A percentile compares a stretch with the other conserved stretches of the same genome.
Evolutionary conservation across 2,797 vertebrate genomes (phyloP).

Genomic region (Meriones psammophilus): DNA sequence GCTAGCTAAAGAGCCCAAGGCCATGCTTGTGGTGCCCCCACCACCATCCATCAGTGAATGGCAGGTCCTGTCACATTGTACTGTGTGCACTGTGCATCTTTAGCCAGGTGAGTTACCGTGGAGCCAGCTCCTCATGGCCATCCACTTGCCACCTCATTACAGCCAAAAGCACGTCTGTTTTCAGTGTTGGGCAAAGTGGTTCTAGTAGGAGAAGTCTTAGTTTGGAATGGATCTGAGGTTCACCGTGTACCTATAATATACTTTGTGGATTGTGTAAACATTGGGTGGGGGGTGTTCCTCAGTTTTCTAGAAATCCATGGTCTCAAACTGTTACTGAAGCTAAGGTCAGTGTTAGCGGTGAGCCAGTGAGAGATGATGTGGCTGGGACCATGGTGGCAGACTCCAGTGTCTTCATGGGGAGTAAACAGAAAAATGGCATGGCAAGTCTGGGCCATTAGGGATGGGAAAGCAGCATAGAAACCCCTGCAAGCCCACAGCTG

Average conservation of each 20-base stretch:
- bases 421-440: not conserved
- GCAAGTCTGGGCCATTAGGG: not conserved
- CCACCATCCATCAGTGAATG: not conserved
- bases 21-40: not conserved
- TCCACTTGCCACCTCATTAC: not conserved
- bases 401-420: not conserved
- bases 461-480: not conserved
- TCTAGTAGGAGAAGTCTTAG: not conserved
- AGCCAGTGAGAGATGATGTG: not conserved
- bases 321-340: constrained; percentile 11
- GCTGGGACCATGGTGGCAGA: not conserved
- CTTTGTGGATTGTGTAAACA: not conserved
- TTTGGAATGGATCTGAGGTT: not conserved
- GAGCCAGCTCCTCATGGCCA: not conserved
- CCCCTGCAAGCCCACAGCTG: not conserved
- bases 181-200: not conserved
- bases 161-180: not conserved
- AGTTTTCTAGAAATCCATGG: not conserved
- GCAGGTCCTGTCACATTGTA: not conserved
- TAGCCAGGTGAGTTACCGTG: constrained; percentile 18
- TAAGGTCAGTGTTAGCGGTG: not conserved
- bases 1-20: not conserved
- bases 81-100: not conserved
- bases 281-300: not conserved
- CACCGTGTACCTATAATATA: constrained; percentile 17